Evolutionary conservation across 1,140 invertebrate genomes (phyloP).

Genomic region (Mesaphorura yosii): DNA sequence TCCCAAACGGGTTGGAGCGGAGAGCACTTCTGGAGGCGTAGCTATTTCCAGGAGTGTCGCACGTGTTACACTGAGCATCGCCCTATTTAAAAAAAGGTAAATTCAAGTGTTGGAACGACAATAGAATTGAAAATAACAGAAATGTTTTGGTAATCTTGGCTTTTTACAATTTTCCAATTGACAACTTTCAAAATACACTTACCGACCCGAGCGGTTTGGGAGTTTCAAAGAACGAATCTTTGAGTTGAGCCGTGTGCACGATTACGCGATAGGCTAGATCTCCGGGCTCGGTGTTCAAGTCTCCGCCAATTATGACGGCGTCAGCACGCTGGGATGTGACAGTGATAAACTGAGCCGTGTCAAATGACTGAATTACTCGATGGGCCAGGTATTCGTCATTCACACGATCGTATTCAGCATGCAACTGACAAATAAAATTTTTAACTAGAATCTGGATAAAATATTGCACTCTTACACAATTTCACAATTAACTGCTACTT

Average conservation of each 20-base stretch:
- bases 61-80: slow-evolving; percentile 43
- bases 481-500: slow-evolving; percentile 36
- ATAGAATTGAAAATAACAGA: not conserved
- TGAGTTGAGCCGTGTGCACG: slow-evolving; percentile 39
- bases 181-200: too few relatives aligned
- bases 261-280: slow-evolving; percentile 65
- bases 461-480: not conserved
- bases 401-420: slow-evolving; percentile 81
- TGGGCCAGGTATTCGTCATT: slow-evolving; percentile 83
- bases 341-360: slow-evolving; percentile 83
- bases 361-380: slow-evolving; percentile 80
- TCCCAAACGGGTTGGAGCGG: slow-evolving; percentile 54
- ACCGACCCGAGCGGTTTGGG: not conserved
- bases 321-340: slow-evolving; percentile 65
- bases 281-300: slow-evolving; percentile 79
- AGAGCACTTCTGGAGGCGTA: slow-evolving; percentile 52
- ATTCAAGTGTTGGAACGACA: not conserved
- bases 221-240: slow-evolving; percentile 39
- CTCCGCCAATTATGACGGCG: slow-evolving; percentile 74
- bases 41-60: slow-evolving; percentile 67
- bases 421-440: slow-evolving; percentile 61
- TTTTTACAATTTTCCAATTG: too few relatives aligned
- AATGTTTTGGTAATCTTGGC: too few relatives aligned
- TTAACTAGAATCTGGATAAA: not conserved
- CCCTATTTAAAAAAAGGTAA: not conserved